A percentile compares a stretch with the other conserved stretches of the same genome.
These are phyloP conservation scores for Rhinoderma darwinii DNA, from an alignment of 2,113 vertebrate species.

Conservation along the genomic window DNA sequence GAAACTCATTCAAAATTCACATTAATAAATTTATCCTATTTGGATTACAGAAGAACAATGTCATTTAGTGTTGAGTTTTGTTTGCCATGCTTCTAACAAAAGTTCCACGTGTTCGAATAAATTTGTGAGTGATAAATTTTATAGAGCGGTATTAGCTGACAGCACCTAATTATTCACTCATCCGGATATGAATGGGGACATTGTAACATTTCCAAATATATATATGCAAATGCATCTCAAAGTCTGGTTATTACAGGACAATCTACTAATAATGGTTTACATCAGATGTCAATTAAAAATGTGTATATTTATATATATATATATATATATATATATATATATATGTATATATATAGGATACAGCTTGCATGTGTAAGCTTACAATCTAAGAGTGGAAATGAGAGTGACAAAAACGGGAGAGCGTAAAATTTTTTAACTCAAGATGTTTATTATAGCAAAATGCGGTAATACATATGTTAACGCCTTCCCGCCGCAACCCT, in stretches of 20 bases:
- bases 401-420: not conserved
- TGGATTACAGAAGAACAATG: slow-evolving; percentile 19
- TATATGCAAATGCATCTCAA: not conserved
- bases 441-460: not conserved
- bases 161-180: not conserved
- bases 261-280: not conserved
- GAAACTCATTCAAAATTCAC: slow-evolving; percentile 37
- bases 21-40: slow-evolving; percentile 37
- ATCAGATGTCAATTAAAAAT: not conserved
- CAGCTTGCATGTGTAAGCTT: not conserved
- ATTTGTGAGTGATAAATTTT: slow-evolving; percentile 20
- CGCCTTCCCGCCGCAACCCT: no score
- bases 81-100: not conserved
- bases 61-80: slow-evolving; percentile 23
- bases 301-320: no score
- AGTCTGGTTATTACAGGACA: not conserved
- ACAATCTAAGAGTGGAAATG: not conserved
- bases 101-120: not conserved
- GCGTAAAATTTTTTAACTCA: no score
- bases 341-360: not conserved
- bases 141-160: slow-evolving; percentile 18
- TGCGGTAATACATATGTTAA: not conserved
- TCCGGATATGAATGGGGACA: slow-evolving; percentile 5
- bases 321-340: not conserved
- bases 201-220: slow-evolving; percentile 9